Conservation (phyloP, 2,797 vertebrate genomes). For the Carapus acus region DNA sequence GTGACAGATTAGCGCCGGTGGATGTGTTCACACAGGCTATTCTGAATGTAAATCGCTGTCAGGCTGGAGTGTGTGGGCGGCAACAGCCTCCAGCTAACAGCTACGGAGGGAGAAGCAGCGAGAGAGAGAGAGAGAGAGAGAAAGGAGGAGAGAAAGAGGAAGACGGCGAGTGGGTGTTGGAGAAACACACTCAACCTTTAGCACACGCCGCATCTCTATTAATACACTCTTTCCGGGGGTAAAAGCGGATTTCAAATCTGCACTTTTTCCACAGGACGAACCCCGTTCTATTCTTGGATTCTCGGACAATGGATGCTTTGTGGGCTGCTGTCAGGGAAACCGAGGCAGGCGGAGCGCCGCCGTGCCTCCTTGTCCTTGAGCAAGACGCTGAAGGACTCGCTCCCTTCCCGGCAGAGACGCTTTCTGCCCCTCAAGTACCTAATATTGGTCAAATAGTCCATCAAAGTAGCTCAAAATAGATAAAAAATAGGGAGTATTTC, state of each 20-base stretch:
- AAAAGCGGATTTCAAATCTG: slow-evolving; percentile 14
- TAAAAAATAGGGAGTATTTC: no score
- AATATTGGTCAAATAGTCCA: no score
- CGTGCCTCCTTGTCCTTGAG: no score
- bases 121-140: no score
- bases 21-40: slow-evolving; percentile 55
- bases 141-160: slow-evolving; percentile 57
- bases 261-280: slow-evolving; percentile 10
- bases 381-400: no score
- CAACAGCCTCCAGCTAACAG: slow-evolving; percentile 70
- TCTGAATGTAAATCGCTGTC: slow-evolving; percentile 72
- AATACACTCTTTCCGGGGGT: slow-evolving; percentile 45
- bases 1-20: slow-evolving; percentile 42
- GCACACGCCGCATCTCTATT: slow-evolving; percentile 49
- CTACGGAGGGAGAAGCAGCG: background rate
- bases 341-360: no score
- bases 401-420: no score
- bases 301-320: background rate
- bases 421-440: no score
- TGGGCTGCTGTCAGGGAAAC: background rate
- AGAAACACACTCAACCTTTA: slow-evolving; percentile 66
- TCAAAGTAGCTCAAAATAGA: no score
- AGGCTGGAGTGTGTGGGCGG: slow-evolving; percentile 70
- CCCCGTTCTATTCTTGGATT: background rate
- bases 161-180: slow-evolving; percentile 63